Base-by-base conservation (phyloP, 2,888 invertebrate species). In the Drosophila nigricruria region DNA sequence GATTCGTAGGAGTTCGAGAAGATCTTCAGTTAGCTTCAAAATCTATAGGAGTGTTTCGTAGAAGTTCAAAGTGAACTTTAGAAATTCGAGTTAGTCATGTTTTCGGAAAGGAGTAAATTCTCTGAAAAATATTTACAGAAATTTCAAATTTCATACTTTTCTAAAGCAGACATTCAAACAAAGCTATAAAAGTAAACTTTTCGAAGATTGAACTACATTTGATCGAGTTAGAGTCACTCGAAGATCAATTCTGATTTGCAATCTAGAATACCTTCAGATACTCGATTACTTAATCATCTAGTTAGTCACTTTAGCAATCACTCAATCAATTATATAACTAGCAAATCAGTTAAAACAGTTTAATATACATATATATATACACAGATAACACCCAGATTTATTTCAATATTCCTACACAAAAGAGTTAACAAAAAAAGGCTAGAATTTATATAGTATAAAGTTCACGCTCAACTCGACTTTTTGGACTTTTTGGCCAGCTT, bases 401-500 rank as follows among this genome's bases (percentile, higher is more conserved):
- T 72, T 76, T 18, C 3, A 36, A 38, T 36, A 16, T 47, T 5
- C 18, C 43, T 59, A 71, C 2, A 61, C n/a, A 45, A 57, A 63
- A 61, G 43, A 36, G 23, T 43, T 54, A 62, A 61, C 34, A 60
- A 65, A 25, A 60, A 65, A 25, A 54, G 16, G 23, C 66, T 66
- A 67, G 34, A 63, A 42, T 49, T 60, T 38, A 40, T 30, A 36
- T 8, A 54, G 32, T 54, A 57, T 20, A 54, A 36, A 34, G 18
- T 18, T n/a, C 1, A 25, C 54, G 27, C 50, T 78, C 42, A 88
- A 34, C 70, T 70, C 18, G 75, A 78, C 60, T 78, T 85, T 60
- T 66, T 88, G 0, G 71, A 70, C 38, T 65, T 76, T n/a, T 50
- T 72, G 40, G 61, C 34, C 56, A 63, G 30, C 20, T 70, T 66